Evolutionary conservation across 2,888 invertebrate species (phyloP).

Genomic region (Zaprionus bogoriensis): DNA sequence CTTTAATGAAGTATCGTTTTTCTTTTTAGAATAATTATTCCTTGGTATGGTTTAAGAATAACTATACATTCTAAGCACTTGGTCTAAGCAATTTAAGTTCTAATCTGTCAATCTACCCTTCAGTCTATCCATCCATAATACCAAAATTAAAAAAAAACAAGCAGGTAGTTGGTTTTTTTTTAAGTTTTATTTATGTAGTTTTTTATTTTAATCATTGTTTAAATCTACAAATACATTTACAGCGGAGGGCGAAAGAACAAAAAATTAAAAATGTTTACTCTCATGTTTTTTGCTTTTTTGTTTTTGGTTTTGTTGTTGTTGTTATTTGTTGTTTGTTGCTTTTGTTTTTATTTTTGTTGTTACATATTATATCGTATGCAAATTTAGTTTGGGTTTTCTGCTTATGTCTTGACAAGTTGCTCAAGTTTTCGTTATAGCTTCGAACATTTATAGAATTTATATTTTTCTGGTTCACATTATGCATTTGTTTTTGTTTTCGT

Average conservation of each 20-base stretch:
- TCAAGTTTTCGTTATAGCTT: conserved; percentile 50
- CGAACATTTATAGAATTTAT: conserved; percentile 67
- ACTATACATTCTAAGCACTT: too few species aligned
- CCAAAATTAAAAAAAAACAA: not conserved
- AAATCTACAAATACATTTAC: conserved; percentile 83
- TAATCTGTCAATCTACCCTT: too few species aligned
- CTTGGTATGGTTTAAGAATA: too few species aligned
- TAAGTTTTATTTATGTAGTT: conserved; percentile 78
- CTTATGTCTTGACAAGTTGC: conserved; percentile 36
- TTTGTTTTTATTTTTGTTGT: conserved; percentile 60
- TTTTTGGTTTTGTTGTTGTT: conserved; percentile 64
- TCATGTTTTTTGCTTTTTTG: conserved; percentile 66
- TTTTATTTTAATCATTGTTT: conserved; percentile 81
- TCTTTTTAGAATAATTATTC: too few species aligned
- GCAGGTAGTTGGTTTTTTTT: conserved; percentile 43
- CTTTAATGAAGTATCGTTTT: too few species aligned
- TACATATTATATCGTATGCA: conserved; percentile 54
- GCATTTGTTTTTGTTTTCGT: conserved; percentile 32
- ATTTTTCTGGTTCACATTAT: conserved; percentile 64
- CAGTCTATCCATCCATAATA: too few species aligned
- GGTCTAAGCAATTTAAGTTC: too few species aligned
- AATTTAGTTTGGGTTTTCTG: conserved; percentile 50
- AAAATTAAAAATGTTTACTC: conserved; percentile 80
- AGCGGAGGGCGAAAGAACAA: conserved; percentile 83
- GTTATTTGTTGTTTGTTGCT: conserved; percentile 62